phyloP scores from a whole-genome alignment of 2,113 vertebrate genomes.

The Pionites leucogaster region DNA sequence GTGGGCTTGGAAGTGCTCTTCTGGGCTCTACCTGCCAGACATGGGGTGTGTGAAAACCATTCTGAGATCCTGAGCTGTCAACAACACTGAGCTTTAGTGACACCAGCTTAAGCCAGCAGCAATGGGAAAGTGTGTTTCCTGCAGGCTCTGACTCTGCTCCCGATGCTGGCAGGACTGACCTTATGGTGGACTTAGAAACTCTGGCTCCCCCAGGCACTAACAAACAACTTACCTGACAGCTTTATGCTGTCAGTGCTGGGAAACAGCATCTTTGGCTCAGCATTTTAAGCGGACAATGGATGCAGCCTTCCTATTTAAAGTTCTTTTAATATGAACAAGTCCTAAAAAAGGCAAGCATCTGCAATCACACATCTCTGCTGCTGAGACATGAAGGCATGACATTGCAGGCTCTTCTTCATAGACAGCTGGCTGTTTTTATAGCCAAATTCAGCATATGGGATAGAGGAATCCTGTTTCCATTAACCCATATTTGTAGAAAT shows the following conservation, averaged over 20 bases:
- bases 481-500: not conserved
- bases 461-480: not conserved
- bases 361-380: not conserved
- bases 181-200: not conserved
- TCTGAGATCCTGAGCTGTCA: not conserved
- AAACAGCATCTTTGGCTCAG: not conserved
- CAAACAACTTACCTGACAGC: not conserved
- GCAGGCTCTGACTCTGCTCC: not conserved
- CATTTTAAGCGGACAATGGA: rapidly evolving
- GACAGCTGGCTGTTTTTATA: rapidly evolving
- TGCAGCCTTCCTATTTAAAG: not conserved
- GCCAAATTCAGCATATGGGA: not conserved
- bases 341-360: not conserved
- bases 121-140: not conserved
- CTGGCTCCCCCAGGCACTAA: not conserved
- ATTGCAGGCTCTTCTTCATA: not conserved
- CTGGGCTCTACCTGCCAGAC: not conserved
- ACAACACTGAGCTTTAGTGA: not conserved
- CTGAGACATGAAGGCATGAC: not conserved
- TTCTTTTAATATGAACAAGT: not conserved
- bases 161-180: not conserved
- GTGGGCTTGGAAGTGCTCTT: not conserved
- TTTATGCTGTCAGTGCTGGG: not conserved
- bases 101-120: not conserved
- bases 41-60: not conserved